Evolutionary conservation across 2,113 vertebrate genomes (phyloP).

Genomic region (Bufo bufo): DNA sequence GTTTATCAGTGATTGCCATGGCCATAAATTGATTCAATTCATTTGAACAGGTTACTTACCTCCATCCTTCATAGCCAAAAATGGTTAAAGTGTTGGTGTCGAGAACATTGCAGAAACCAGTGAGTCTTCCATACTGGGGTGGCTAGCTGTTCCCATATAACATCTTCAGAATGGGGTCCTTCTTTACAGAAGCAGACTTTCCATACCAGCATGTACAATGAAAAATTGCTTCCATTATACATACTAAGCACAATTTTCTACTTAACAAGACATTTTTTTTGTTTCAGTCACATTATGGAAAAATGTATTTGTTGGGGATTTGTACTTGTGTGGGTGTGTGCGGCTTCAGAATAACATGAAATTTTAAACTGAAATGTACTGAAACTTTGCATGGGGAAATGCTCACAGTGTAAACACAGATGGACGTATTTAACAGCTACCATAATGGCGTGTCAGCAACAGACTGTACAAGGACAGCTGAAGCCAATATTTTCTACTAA

Average conservation of each 20-base stretch:
- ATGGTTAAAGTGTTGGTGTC: background rate
- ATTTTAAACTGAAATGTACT: background rate
- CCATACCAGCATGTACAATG: background rate
- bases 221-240: background rate
- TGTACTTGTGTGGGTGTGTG: slow-evolving; percentile 3
- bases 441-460: background rate
- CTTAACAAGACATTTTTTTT: background rate
- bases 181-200: background rate
- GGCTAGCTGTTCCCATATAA: background rate
- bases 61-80: background rate
- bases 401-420: slow-evolving; percentile 32
- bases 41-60: background rate
- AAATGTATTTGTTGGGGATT: background rate
- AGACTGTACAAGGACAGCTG: background rate
- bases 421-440: slow-evolving; percentile 31
- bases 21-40: too few species aligned
- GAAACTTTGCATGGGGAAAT: slow-evolving; percentile 9
- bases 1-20: too few species aligned
- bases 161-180: background rate
- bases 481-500: slow-evolving; percentile 17
- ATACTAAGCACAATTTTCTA: background rate
- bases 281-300: background rate
- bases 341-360: slow-evolving; percentile 14
- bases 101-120: background rate
- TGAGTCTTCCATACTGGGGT: background rate